phyloP scores from a whole-genome alignment of 2,113 vertebrate genomes.

The Periophthalmodon schlosseri region DNA sequence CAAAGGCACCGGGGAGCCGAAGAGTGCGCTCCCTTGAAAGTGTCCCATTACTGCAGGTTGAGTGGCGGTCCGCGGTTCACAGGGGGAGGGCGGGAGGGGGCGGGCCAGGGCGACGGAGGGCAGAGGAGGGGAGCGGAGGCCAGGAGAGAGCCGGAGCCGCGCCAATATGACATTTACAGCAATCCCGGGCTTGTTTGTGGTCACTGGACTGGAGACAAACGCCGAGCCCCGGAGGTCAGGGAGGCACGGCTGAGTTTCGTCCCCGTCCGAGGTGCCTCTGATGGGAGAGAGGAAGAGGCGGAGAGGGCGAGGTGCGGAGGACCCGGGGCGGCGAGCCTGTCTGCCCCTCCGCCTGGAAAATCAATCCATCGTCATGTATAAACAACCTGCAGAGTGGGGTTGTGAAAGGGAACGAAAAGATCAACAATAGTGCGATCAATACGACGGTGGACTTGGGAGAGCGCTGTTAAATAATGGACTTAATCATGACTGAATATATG shows the following conservation, averaged over 20 bases:
- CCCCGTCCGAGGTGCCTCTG: constrained; percentile 70
- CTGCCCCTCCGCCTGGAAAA: constrained; percentile 26
- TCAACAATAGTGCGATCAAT: constrained; percentile 37
- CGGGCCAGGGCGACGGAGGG: constrained; percentile 27
- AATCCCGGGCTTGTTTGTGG: constrained; percentile 74
- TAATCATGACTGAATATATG: constrained; percentile 48
- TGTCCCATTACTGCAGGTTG: constrained; percentile 70
- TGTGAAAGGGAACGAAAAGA: constrained; percentile 22
- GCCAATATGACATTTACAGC: constrained; percentile 77
- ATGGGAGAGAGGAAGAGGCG: constrained; percentile 76
- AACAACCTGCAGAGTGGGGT: constrained; percentile 43
- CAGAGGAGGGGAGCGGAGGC: constrained; percentile 50
- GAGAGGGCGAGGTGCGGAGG: constrained; percentile 63
- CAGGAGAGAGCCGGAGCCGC: constrained; percentile 1
- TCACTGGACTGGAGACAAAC: constrained; percentile 77
- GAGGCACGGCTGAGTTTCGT: constrained; percentile 68
- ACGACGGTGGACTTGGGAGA: constrained; percentile 25
- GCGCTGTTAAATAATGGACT: constrained; percentile 63
- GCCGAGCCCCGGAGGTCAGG: constrained; percentile 66
- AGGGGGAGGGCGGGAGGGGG: constrained; percentile 55
- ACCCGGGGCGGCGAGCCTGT: constrained; percentile 37
- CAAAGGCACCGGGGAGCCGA: constrained; percentile 45
- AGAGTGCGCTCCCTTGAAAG: constrained; percentile 62
- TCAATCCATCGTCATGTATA: constrained; percentile 61
- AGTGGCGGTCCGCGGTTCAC: constrained; percentile 63